Conservation (phyloP, 2,797 vertebrate genomes). For the Chrysocyon brachyurus region DNA sequence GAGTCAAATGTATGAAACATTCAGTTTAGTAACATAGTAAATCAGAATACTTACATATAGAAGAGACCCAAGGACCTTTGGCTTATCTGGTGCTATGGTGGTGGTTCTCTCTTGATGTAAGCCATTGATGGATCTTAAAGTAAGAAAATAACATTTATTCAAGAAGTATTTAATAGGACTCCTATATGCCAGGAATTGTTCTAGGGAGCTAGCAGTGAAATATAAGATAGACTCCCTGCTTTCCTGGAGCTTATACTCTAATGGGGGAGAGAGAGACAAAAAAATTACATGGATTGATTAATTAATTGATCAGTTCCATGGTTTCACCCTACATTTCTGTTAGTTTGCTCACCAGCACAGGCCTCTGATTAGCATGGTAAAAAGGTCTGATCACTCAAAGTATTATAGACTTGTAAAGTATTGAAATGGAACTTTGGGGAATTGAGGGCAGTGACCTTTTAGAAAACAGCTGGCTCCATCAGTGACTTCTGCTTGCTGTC, state of each 20-base stretch:
- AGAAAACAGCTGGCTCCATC: neutral
- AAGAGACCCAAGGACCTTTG: neutral
- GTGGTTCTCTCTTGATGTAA: constrained; percentile 8
- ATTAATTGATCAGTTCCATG: constrained; percentile 25
- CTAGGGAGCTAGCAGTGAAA: neutral
- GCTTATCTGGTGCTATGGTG: neutral
- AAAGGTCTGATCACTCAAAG: constrained; percentile 23
- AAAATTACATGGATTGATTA: constrained; percentile 6
- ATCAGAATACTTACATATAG: neutral
- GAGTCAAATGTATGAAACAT: neutral
- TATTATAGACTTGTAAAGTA: neutral
- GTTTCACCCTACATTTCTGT: constrained; percentile 49
- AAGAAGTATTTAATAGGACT: constrained; percentile 1
- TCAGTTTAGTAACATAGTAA: neutral
- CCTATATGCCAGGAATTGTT: neutral
- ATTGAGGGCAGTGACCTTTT: neutral
- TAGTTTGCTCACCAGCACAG: neutral
- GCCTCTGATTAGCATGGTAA: constrained; percentile 1
- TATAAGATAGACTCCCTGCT: neutral
- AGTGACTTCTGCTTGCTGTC: neutral
- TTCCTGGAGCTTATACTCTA: neutral
- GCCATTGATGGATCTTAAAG: neutral
- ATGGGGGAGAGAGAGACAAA: neutral
- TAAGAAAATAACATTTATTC: constrained; percentile 24
- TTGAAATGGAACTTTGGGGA: constrained; percentile 41